Conservation (phyloP, 2,113 vertebrate species). For the Cebus imitator region DNA sequence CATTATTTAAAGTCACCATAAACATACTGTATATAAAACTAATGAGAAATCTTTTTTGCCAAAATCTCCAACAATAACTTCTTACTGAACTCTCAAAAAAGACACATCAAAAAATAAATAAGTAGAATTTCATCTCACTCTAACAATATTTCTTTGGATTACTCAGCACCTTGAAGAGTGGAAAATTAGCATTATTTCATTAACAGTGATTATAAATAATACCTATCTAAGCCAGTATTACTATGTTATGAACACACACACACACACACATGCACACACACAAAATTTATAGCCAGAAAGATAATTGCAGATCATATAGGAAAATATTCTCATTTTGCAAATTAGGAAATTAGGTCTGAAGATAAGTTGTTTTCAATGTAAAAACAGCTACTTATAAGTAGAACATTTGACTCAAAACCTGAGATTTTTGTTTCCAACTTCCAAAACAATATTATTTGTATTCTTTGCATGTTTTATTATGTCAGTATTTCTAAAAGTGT, state of each 20-base stretch:
- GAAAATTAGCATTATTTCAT: not conserved
- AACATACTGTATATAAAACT: slow-evolving; percentile 5
- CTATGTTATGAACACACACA: not conserved
- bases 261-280: not conserved
- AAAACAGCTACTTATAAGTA: not conserved
- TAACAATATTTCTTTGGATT: not conserved
- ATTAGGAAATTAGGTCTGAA: not conserved
- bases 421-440: not conserved
- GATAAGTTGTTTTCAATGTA: not conserved
- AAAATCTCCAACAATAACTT: not conserved
- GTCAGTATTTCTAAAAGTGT: not conserved
- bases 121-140: not conserved
- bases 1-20: slow-evolving; percentile 23
- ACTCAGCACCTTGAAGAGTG: not conserved
- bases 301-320: not conserved
- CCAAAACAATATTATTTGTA: not conserved
- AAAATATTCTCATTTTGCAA: not conserved
- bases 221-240: not conserved
- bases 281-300: not conserved
- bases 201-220: not conserved
- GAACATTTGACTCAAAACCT: not conserved
- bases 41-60: not conserved
- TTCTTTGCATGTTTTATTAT: not conserved
- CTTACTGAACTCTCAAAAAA: not conserved
- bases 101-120: not conserved